These are phyloP conservation scores for human (Homo sapiens) DNA, from an alignment of 2,113 vertebrate genomes.

Conservation along the genomic window DNA sequence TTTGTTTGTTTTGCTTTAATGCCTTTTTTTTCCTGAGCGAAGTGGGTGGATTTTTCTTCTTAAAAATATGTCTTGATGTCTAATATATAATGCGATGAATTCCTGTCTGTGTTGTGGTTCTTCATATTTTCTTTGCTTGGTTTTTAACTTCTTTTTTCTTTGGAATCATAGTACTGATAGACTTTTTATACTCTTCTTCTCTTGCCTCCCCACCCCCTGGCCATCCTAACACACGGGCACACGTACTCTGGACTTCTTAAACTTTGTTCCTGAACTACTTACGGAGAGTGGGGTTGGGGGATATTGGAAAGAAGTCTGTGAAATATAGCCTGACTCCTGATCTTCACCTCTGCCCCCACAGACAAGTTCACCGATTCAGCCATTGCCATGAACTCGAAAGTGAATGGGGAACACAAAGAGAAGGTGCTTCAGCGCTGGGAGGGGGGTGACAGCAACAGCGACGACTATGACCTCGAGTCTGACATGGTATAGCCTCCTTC, in stretches of 20 bases:
- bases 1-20: neutral
- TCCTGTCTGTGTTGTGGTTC: neutral
- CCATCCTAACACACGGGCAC: neutral
- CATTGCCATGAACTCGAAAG: slow-evolving; percentile 88
- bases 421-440: slow-evolving; percentile 95
- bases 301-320: neutral
- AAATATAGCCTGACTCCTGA: neutral
- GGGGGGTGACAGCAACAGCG: slow-evolving; percentile 92
- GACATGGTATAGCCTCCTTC: slow-evolving; percentile 84
- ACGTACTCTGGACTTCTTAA: neutral
- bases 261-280: neutral
- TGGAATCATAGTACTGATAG: neutral
- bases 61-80: neutral
- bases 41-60: neutral
- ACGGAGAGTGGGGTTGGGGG: neutral
- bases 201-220: neutral
- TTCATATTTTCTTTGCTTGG: neutral
- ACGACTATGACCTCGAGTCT: slow-evolving; percentile 92
- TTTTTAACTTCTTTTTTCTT: neutral
- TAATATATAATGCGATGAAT: neutral
- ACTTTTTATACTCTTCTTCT: neutral
- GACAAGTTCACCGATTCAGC: slow-evolving; percentile 94
- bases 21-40: neutral
- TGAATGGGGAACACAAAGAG: slow-evolving; percentile 95
- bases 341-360: slow-evolving; percentile 64